A percentile compares a stretch with the other conserved stretches of the same genome.
Conservation (phyloP, 2,113 vertebrate genomes). For the Dipodomys stephensi region DNA sequence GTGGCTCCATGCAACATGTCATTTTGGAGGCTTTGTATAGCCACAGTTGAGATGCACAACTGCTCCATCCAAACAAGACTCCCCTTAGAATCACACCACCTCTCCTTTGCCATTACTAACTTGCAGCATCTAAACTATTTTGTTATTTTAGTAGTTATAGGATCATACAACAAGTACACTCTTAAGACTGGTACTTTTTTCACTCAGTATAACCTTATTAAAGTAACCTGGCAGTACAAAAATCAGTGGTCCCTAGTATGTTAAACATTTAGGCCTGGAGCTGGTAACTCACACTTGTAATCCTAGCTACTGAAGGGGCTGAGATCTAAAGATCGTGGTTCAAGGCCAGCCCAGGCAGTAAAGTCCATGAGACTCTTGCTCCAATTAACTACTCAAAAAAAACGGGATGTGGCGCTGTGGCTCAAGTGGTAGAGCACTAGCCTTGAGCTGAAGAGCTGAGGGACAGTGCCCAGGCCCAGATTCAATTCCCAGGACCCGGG, state of each 20-base stretch:
- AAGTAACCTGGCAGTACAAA: neutral
- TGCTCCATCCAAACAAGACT: neutral
- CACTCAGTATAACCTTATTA: neutral
- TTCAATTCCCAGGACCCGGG: too few relatives aligned
- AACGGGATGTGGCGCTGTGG: too few relatives aligned
- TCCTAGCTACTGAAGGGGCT: too few relatives aligned
- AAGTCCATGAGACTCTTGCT: too few relatives aligned
- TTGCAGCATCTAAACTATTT: constrained; percentile 8
- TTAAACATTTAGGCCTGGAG: constrained; percentile 18
- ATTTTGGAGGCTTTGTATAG: neutral
- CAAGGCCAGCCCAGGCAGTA: too few relatives aligned
- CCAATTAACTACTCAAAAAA: too few relatives aligned
- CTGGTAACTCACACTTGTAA: too few relatives aligned
- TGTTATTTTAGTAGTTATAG: constrained; percentile 27
- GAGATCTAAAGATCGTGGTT: too few relatives aligned
- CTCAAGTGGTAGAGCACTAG: too few relatives aligned
- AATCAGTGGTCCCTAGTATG: neutral
- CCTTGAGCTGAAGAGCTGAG: too few relatives aligned
- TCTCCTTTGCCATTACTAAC: neutral
- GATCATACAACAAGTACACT: neutral
- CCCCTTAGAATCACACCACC: neutral
- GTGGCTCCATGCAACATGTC: neutral
- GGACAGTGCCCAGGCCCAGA: too few relatives aligned
- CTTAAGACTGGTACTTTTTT: neutral
- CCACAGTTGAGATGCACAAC: neutral